Conservation (phyloP, 2,113 vertebrate species). For the Triplophysa tibetana region DNA sequence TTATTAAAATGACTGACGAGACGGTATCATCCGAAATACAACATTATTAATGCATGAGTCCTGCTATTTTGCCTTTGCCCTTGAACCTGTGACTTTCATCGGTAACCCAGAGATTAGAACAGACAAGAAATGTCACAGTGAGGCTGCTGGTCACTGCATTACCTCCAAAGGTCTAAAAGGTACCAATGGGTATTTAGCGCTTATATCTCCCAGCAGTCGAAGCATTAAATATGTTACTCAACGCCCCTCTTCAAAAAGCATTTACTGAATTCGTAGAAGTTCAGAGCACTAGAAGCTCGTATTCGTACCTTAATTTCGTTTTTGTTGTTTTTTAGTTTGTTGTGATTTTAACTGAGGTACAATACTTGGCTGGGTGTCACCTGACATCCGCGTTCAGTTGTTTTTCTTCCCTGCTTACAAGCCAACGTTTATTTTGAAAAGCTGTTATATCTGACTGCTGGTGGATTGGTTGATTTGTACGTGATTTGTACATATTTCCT, state of each 20-base stretch:
- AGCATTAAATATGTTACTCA: constrained; percentile 69
- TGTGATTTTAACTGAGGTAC: constrained; percentile 67
- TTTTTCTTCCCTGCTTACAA: constrained; percentile 72
- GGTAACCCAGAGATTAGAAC: constrained; percentile 55
- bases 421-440: constrained; percentile 81
- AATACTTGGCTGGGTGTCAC: constrained; percentile 55
- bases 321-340: constrained; percentile 57
- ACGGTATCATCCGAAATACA: constrained; percentile 78
- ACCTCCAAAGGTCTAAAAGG: constrained; percentile 79
- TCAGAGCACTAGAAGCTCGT: constrained; percentile 68
- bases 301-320: constrained; percentile 66
- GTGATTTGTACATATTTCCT: constrained; percentile 82
- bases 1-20: constrained; percentile 85
- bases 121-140: constrained; percentile 49
- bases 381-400: constrained; percentile 52
- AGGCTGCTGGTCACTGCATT: constrained; percentile 84
- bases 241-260: constrained; percentile 64
- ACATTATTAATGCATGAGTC: constrained; percentile 83
- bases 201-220: constrained; percentile 71
- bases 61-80: constrained; percentile 76
- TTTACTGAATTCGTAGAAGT: constrained; percentile 81
- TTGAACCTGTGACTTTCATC: constrained; percentile 74
- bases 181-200: constrained; percentile 71
- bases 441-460: constrained; percentile 80
- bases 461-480: constrained; percentile 73